Conservation (phyloP, 2,888 invertebrate genomes). For the Scrobipalpa costella region DNA sequence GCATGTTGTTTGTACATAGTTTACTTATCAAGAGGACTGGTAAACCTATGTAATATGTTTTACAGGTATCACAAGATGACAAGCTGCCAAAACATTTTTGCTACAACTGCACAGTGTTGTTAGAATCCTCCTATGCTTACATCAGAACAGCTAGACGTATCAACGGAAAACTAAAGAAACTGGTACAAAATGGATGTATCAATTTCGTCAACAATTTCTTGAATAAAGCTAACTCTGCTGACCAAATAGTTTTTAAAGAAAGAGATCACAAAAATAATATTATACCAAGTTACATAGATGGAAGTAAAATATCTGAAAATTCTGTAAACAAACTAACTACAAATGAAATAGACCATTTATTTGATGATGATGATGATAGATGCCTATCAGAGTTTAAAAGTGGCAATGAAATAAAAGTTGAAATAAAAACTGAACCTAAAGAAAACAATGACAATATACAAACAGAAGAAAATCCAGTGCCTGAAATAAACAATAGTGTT, state of each 20-base stretch:
- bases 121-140: constrained; percentile 19
- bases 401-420: constrained; percentile 5
- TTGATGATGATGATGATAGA: constrained; percentile 25
- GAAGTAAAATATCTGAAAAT: background rate
- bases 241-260: constrained; percentile 12
- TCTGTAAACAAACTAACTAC: background rate
- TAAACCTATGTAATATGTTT: background rate
- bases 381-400: constrained; percentile 12
- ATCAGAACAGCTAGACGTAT: constrained; percentile 15
- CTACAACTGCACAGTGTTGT: constrained; percentile 11
- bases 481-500: background rate
- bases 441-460: background rate
- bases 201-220: constrained; percentile 9
- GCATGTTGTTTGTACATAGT: background rate
- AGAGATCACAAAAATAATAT: background rate
- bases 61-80: constrained; percentile 21
- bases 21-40: background rate
- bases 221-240: constrained; percentile 9
- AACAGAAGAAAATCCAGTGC: background rate
- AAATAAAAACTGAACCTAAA: background rate
- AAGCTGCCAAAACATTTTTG: constrained; percentile 23
- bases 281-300: constrained; percentile 3
- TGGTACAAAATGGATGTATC: constrained; percentile 4
- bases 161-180: constrained; percentile 17
- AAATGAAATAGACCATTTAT: constrained; percentile 18